Evolutionary conservation across 2,797 vertebrate species (phyloP).

Genomic region (Netta rufina): DNA sequence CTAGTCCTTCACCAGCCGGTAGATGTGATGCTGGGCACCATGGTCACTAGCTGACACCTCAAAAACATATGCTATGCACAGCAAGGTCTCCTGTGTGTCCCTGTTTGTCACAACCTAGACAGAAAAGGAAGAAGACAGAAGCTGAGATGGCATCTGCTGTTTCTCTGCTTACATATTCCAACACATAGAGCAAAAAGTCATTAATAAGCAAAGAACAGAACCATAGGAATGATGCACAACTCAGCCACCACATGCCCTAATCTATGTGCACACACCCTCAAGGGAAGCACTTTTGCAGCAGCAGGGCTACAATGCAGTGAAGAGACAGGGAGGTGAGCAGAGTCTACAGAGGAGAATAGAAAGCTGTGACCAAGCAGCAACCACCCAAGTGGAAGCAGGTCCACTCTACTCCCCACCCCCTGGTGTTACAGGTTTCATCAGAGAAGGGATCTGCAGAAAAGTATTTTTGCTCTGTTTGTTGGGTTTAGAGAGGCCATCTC

Average conservation of each 20-base stretch:
- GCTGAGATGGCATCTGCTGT: conserved; percentile 22
- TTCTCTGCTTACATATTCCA: neutral
- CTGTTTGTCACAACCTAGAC: conserved; percentile 72
- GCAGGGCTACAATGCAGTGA: neutral
- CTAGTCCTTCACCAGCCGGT: conserved; percentile 82
- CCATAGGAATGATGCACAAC: neutral
- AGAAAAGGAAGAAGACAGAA: conserved; percentile 42
- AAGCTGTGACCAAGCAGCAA: neutral
- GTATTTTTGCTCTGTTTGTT: neutral
- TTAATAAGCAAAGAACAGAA: neutral
- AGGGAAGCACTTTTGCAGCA: neutral
- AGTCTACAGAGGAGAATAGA: neutral
- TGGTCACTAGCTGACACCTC: conserved; percentile 82
- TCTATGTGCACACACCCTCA: neutral
- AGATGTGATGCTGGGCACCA: conserved; percentile 81
- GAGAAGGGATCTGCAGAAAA: neutral
- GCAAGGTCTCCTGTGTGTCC: conserved; percentile 81
- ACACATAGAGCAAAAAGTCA: neutral
- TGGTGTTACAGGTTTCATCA: neutral
- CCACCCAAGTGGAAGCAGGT: neutral
- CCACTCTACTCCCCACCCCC: neutral
- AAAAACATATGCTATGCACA: conserved; percentile 83
- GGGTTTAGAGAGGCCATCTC: neutral
- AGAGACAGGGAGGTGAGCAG: neutral
- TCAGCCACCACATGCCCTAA: neutral